These are phyloP conservation scores for Sminthurides aquaticus DNA, from an alignment of 2,888 invertebrate species.

Conservation along the genomic window DNA sequence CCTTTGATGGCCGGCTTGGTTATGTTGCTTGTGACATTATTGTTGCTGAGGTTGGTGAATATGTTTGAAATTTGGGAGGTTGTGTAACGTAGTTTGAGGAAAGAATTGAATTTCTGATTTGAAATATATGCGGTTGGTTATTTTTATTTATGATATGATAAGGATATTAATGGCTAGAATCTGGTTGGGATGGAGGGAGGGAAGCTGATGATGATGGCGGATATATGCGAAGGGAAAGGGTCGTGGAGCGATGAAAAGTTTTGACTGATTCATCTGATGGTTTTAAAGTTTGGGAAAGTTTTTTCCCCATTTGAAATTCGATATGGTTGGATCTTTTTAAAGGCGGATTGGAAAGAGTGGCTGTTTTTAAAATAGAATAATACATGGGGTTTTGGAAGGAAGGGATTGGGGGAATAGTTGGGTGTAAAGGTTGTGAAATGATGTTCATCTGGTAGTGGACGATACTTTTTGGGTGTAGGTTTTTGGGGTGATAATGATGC, in stretches of 20 bases:
- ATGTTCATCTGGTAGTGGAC: not conserved
- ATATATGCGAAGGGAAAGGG: not conserved
- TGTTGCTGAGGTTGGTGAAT: no score
- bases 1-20: no score
- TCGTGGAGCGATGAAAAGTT: not conserved
- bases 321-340: not conserved
- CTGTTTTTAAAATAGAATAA: not conserved
- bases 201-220: no score
- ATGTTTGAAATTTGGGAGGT: no score
- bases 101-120: not conserved
- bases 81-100: no score
- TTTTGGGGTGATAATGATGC: not conserved
- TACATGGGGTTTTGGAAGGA: not conserved
- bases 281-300: not conserved
- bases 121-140: not conserved
- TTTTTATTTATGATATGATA: not conserved
- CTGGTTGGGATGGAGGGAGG: not conserved
- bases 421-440: not conserved
- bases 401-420: not conserved
- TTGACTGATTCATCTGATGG: not conserved
- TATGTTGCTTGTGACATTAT: no score
- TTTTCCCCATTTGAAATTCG: not conserved
- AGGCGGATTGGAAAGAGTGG: not conserved
- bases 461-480: not conserved
- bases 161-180: not conserved